Evolutionary conservation across 2,113 vertebrate genomes (phyloP), one percentile per base, ranked within the genome.

Genomic region (Guaruba guarouba): DNA sequence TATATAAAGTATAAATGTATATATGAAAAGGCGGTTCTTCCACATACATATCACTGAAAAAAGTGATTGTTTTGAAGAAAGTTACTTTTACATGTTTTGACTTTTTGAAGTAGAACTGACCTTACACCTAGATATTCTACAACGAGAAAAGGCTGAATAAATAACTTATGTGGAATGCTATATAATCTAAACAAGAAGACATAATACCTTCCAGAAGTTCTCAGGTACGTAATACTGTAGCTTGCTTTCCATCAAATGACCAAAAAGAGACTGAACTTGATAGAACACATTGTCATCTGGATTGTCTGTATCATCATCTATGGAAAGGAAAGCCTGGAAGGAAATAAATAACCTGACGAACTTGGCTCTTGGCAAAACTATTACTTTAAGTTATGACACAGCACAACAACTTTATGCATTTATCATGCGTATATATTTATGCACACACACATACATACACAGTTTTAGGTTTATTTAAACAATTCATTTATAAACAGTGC

Each of bases 211-310:
- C 99, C 99, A 99, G 76, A 99, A 99, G 96, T 99, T 99, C 97
- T 99, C 99, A 35, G 99, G 99, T n/a, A 99, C 98, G 5, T 99
- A 99, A 98, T 99, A 99, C 77, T 99, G 99, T 73, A 99, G 97
- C 84, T 99, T 99, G 98, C 99, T 99, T 97, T 99, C 99, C 99
- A 99, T 99, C 97, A 99, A 96, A 96, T 99, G 99, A 41, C 99
- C 99, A 88, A 99, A 99, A 81, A 99, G 98, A 92, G 99, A 99
- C 69, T 99, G 99, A 7, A 99, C 99, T 97, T 99, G 99, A 96
- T 99, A 99, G 96, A 99, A 99, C 35, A 99, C 99, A 18, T 98
- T 99, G 87, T 99, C 99, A 44, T 99, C 99, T 51, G 99, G 99
- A 97, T 99, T 99, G 96, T 99, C 99, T 6, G 98, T 99, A 91